Percentiles rank a stretch among this genome's conserved stretches.
These are phyloP conservation scores for Peromyscus melanophrys DNA, from an alignment of 2,797 vertebrate genomes.

Conservation along the genomic window DNA sequence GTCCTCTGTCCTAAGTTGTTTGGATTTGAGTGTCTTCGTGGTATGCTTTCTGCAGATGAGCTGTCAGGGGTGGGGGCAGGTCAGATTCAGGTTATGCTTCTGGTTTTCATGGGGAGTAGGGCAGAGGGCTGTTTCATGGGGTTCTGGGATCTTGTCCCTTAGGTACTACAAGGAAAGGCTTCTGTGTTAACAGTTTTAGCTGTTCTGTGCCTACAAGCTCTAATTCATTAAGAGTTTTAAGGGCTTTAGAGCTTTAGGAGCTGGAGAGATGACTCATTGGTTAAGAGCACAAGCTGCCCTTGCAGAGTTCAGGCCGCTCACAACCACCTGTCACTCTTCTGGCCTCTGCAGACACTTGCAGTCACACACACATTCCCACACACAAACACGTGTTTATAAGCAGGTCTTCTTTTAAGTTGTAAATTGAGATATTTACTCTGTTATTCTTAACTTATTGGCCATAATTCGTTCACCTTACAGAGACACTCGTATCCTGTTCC, in stretches of 20 bases:
- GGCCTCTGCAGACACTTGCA: not conserved
- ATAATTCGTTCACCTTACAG: slow-evolving; percentile 21
- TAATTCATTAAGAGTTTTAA: not conserved
- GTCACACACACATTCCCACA: not conserved
- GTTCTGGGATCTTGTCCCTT: not conserved
- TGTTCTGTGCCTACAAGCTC: not conserved
- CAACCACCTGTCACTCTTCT: not conserved
- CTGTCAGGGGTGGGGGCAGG: not conserved
- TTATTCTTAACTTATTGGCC: not conserved
- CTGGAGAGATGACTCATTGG: not conserved
- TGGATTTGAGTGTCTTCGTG: not conserved
- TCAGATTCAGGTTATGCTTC: slow-evolving; percentile 19
- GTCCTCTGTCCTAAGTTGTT: slow-evolving; percentile 31
- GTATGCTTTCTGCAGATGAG: not conserved
- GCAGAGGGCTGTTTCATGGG: not conserved
- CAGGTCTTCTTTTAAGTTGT: no score
- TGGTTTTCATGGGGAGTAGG: not conserved
- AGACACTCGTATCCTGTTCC: slow-evolving; percentile 7
- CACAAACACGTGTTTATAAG: not conserved
- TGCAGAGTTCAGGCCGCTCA: not conserved
- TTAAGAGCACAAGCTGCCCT: not conserved
- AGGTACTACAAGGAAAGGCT: not conserved
- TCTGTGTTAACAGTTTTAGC: not conserved
- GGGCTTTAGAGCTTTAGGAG: not conserved
- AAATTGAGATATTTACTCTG: not conserved